Percentiles rank a stretch among this genome's conserved stretches.
These are phyloP conservation scores for Caenorhabditis uteleia DNA, from an alignment of 2,888 invertebrate genomes.

Conservation along the genomic window DNA sequence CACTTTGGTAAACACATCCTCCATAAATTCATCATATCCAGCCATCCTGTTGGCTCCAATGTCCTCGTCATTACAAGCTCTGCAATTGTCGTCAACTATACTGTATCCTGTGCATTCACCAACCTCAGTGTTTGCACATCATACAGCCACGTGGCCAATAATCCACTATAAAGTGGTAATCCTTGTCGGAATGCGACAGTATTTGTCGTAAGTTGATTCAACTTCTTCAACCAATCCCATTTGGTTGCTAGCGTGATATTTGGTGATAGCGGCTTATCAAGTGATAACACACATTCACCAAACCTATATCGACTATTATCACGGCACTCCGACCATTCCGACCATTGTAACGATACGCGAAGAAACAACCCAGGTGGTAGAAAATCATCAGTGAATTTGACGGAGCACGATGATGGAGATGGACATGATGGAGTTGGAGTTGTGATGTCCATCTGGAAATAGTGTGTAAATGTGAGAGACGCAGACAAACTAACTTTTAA, in stretches of 20 bases:
- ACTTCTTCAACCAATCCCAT: constrained; percentile 19
- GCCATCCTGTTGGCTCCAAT: too few species aligned
- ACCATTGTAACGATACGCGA: constrained; percentile 11
- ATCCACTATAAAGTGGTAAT: constrained; percentile 21
- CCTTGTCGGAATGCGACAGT: constrained; percentile 22
- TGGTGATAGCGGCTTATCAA: constrained; percentile 4
- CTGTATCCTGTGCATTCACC: neutral
- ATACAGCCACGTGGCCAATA: constrained; percentile 23
- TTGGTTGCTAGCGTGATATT: constrained; percentile 1
- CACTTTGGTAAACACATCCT: constrained; percentile 8
- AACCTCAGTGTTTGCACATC: neutral
- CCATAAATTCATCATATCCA: neutral
- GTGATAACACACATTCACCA: constrained; percentile 10
- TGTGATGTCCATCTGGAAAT: constrained; percentile 3
- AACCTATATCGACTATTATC: neutral
- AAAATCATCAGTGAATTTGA: too few species aligned
- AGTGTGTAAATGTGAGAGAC: neutral
- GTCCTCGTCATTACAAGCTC: too few species aligned
- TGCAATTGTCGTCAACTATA: neutral
- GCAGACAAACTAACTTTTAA: constrained; percentile 5
- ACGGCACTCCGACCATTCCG: constrained; percentile 13
- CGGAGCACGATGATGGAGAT: too few species aligned
- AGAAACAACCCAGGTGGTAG: constrained; percentile 6
- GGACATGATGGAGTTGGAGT: constrained; percentile 18
- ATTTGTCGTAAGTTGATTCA: constrained; percentile 6